phyloP scores from a whole-genome alignment of 2,888 invertebrate species.

The Atethmia centrago region DNA sequence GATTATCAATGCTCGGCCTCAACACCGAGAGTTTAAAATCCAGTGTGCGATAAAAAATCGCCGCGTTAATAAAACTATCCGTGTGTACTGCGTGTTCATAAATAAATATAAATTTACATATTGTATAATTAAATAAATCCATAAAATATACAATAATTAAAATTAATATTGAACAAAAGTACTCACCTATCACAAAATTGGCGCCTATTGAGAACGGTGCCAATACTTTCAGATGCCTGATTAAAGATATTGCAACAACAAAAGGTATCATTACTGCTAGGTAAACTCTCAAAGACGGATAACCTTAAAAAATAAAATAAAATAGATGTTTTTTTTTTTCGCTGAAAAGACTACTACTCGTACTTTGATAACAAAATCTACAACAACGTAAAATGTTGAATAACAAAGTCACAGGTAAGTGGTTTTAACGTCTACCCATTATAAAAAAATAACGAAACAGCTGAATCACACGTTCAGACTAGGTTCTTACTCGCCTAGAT shows the following conservation, averaged over 20 bases:
- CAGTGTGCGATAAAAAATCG: too few species aligned
- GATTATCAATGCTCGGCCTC: too few species aligned
- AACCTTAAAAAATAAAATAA: conserved; percentile 68
- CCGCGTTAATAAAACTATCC: too few species aligned
- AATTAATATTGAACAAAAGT: not conserved
- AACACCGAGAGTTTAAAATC: too few species aligned
- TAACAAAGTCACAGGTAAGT: too few species aligned
- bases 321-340: not conserved
- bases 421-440: not conserved
- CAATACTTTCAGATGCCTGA: conserved; percentile 79
- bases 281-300: conserved; percentile 75
- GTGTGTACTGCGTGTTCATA: too few species aligned
- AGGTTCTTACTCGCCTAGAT: not conserved
- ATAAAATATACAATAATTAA: too few species aligned
- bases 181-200: conserved; percentile 75
- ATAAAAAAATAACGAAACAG: not conserved
- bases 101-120: too few species aligned
- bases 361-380: not conserved
- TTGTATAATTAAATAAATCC: too few species aligned
- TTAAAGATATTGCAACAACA: conserved; percentile 76
- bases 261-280: conserved; percentile 73
- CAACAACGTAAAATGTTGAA: not conserved
- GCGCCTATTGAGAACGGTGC: conserved; percentile 81
- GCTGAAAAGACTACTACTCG: not conserved
- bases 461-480: not conserved